phyloP scores from a whole-genome alignment of 2,888 invertebrate genomes.

The Plusia festucae region DNA sequence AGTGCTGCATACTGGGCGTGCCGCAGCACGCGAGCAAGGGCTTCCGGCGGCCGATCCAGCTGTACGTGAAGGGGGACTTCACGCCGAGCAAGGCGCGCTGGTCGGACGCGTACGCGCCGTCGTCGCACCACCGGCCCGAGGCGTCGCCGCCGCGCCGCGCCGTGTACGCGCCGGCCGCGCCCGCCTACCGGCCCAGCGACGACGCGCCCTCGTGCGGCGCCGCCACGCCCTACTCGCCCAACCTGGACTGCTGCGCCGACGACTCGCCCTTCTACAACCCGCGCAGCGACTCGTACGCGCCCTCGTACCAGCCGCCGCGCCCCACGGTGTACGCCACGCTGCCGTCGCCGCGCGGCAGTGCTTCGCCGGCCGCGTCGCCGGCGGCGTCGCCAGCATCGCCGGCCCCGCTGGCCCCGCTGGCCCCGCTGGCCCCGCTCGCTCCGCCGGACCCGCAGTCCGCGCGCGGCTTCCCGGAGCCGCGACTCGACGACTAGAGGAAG shows the following conservation, averaged over 20 bases:
- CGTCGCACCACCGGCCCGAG: conserved; percentile 90
- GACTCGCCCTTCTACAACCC: conserved; percentile 88
- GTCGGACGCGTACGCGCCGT: conserved; percentile 91
- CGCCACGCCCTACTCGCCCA: conserved; percentile 86
- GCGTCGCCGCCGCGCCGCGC: conserved; percentile 88
- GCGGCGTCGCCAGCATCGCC: conserved; percentile 80
- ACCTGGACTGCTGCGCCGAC: conserved; percentile 82
- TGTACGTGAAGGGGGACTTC: conserved; percentile 91
- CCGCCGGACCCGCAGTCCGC: conserved; percentile 66
- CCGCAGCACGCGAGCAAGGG: conserved; percentile 96
- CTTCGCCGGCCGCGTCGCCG: conserved; percentile 81
- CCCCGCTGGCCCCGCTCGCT: conserved; percentile 58
- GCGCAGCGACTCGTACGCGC: conserved; percentile 86
- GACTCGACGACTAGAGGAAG: conserved; percentile 71
- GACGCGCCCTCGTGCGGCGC: conserved; percentile 88
- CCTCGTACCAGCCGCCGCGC: conserved; percentile 86
- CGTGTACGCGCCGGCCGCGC: conserved; percentile 85
- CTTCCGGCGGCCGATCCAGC: conserved; percentile 95
- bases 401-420: conserved; percentile 70
- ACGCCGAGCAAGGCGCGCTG: conserved; percentile 90
- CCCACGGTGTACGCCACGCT: conserved; percentile 87
- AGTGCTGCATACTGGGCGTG: conserved; percentile 95
- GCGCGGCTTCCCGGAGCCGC: conserved; percentile 73
- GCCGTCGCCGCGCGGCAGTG: conserved; percentile 82
- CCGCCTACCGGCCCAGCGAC: conserved; percentile 86